Percentiles rank a stretch among this genome's conserved stretches.
phyloP scores from a whole-genome alignment of 2,888 invertebrate species.

The Muscina levida region DNA sequence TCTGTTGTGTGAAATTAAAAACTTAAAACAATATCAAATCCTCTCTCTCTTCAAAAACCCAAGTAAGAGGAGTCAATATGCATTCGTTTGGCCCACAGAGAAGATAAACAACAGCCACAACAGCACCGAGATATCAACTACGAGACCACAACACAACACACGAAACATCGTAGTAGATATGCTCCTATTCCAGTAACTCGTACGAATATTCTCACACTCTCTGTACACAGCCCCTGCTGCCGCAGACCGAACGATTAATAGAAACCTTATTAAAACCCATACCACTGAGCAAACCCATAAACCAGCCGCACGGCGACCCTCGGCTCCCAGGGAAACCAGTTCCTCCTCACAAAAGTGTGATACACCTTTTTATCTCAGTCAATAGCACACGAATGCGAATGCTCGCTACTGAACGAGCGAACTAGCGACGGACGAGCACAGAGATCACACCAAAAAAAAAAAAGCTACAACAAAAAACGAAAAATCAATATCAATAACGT shows the following conservation, averaged over 20 bases:
- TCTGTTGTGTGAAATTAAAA: too few relatives aligned
- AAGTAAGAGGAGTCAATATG: too few relatives aligned
- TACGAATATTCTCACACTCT: too few relatives aligned
- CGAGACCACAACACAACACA: neutral
- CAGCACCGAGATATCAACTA: neutral
- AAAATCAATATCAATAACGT: slow-evolving; percentile 3
- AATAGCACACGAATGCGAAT: slow-evolving; percentile 8
- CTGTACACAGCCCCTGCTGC: neutral
- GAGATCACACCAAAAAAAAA: slow-evolving; percentile 4
- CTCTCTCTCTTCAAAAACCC: too few relatives aligned
- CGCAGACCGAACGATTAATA: slow-evolving; percentile 36
- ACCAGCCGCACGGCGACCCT: neutral
- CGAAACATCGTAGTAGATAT: neutral
- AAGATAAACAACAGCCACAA: neutral
- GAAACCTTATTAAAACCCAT: slow-evolving; percentile 60
- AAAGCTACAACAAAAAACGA: neutral
- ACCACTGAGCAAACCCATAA: too few relatives aligned
- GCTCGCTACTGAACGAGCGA: too few relatives aligned
- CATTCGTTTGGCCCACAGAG: neutral
- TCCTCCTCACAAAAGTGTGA: slow-evolving; percentile 1
- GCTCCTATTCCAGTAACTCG: slow-evolving; percentile 47
- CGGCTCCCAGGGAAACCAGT: slow-evolving; percentile 17
- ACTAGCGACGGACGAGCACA: neutral
- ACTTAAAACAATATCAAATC: too few relatives aligned
- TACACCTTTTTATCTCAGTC: slow-evolving; percentile 38